Percentiles rank a stretch among this genome's conserved stretches.
Conservation (phyloP, 2,888 invertebrate genomes). For the Drosophila anomelani region DNA sequence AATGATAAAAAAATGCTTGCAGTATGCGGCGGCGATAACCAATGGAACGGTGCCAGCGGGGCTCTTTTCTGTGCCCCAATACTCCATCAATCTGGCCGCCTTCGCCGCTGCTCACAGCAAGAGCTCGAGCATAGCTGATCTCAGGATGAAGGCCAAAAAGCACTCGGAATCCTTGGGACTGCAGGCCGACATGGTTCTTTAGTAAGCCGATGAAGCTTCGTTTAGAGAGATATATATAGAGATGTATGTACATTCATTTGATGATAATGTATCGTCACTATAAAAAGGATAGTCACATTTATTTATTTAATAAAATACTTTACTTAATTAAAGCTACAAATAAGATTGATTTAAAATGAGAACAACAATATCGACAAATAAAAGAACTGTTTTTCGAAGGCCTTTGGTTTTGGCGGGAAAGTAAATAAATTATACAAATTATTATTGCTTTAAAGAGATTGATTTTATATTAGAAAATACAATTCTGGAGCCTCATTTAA, state of each 20-base stretch:
- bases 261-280: slow-evolving; percentile 14
- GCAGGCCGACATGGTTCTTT: slow-evolving; percentile 73
- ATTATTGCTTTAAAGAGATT: not conserved
- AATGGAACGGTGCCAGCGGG: slow-evolving; percentile 85
- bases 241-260: slow-evolving; percentile 42
- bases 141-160: slow-evolving; percentile 95
- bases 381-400: slow-evolving; percentile 38
- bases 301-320: slow-evolving; percentile 38
- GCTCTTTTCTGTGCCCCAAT: slow-evolving; percentile 88
- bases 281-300: slow-evolving; percentile 36
- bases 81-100: slow-evolving; percentile 91
- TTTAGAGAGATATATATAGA: slow-evolving; percentile 10
- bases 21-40: slow-evolving; percentile 88
- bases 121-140: slow-evolving; percentile 96
- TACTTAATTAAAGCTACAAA: slow-evolving; percentile 34
- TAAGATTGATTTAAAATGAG: slow-evolving; percentile 37
- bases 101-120: slow-evolving; percentile 93
- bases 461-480: not conserved
- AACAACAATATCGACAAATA: slow-evolving; percentile 39
- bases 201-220: slow-evolving; percentile 42
- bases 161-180: slow-evolving; percentile 94
- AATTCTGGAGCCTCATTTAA: slow-evolving; percentile 1
- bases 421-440: not conserved
- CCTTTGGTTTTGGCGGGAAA: slow-evolving; percentile 4
- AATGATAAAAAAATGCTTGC: slow-evolving; percentile 47